Evolutionary conservation across 2,113 vertebrate species (phyloP).

Genomic region (Periophthalmus modestus): DNA sequence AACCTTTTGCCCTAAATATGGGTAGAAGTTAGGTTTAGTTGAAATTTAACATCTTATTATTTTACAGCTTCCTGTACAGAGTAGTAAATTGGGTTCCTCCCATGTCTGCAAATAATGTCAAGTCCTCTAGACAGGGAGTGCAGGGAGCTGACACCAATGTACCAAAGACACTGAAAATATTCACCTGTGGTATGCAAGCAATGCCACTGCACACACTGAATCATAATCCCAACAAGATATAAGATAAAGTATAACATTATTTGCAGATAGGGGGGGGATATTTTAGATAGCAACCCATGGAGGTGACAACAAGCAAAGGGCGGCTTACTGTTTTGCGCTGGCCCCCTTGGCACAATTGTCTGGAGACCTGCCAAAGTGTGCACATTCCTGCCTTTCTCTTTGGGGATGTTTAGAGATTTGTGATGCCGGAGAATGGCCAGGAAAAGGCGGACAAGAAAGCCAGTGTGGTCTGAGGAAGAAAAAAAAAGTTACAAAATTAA

Average conservation of each 20-base stretch:
- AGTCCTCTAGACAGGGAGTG: background rate
- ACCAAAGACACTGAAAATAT: conserved; percentile 5
- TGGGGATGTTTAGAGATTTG: conserved; percentile 27
- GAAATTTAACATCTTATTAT: background rate
- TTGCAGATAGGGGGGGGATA: background rate
- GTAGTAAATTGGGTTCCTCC: conserved; percentile 22
- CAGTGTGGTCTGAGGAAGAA: conserved; percentile 18
- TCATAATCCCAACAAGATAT: background rate
- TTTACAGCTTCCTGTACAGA: background rate
- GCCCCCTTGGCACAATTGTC: conserved; percentile 46
- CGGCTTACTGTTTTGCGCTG: conserved; percentile 27
- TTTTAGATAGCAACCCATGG: conserved; percentile 6
- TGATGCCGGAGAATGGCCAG: conserved; percentile 38
- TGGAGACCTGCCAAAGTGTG: conserved; percentile 67
- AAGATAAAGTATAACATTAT: background rate
- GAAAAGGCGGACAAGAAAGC: conserved; percentile 36
- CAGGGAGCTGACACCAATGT: conserved; percentile 1
- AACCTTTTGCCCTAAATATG: background rate
- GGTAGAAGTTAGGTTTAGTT: background rate
- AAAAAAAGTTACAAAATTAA: conserved; percentile 18
- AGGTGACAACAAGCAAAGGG: conserved; percentile 54
- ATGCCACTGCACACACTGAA: conserved; percentile 1
- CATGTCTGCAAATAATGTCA: conserved; percentile 11
- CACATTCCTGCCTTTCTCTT: conserved; percentile 72
- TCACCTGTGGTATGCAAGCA: background rate